Base-by-base conservation (phyloP, 1,140 invertebrate species). In the Drosophila arizonae region DNA sequence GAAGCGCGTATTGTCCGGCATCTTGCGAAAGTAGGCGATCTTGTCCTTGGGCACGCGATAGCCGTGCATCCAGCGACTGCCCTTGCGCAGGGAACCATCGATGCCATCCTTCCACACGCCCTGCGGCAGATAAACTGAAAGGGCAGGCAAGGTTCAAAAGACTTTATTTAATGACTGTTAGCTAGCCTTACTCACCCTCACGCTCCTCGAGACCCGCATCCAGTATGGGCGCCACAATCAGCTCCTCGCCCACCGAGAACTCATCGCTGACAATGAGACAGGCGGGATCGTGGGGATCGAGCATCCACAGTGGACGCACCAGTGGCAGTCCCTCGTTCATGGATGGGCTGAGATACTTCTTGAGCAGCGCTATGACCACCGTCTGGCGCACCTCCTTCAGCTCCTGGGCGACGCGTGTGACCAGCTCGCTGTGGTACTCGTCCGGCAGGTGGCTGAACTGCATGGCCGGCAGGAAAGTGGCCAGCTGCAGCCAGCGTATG, bases 41-140 rank as follows among this genome's bases (percentile, higher is more conserved):
- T 96, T 94, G 68, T 97, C 94, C 39, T 95, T 93, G 2, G 95
- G 95, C 0, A 97, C 96, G 76, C 94, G 93, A 91, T 98, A 97
- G 89, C 96, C 95, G 79, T 97, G 96, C 76, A 98, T 95, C 97
- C 97, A 98, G 64, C 96, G 94, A 51, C 95, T 97, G 0, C 97
- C 97, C 89, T 97, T 97, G 26, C 96, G 93, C 15, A 96, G 92
- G 48, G 96, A 97, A 0, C 95, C 95, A 90, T 97, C 96, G 76
- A 98, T 96, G 11, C 96, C 96, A 80, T 98, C 97, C 78, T 95
- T 95, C 97, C 97, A 98, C 6, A 97, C 95, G 0, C 97, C 97
- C 41, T 95, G 94, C 0, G 97, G 97, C 5, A 98, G 91, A 87
- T 98, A 98, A 78, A 98, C 95, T 93, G 86, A 0, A 84, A 91